phyloP scores from a whole-genome alignment of 2,797 vertebrate species.

The Gymnodraco acuticeps region DNA sequence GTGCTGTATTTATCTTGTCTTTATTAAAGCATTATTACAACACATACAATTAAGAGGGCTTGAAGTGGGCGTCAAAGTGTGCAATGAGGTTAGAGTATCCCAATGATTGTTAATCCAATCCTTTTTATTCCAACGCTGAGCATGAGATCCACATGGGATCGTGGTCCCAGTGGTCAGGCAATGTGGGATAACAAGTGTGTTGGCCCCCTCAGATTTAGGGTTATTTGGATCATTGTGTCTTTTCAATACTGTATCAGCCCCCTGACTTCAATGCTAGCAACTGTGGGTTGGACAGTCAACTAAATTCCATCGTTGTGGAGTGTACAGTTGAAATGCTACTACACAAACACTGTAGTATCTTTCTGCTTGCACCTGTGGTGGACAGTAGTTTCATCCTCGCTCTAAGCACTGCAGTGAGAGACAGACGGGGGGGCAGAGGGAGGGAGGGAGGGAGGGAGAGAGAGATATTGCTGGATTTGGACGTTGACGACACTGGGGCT shows the following conservation, averaged over 20 bases:
- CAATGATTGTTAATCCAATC: neutral
- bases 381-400: constrained; percentile 51
- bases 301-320: constrained; percentile 3
- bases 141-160: neutral
- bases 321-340: constrained; percentile 13
- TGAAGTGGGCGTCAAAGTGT: neutral
- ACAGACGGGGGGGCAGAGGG: constrained; percentile 7
- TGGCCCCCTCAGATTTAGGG: neutral
- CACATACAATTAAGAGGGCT: neutral
- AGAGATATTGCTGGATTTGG: constrained; percentile 57
- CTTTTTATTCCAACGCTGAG: neutral
- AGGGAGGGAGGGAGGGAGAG: neutral
- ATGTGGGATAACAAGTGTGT: neutral
- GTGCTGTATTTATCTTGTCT: neutral
- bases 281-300: neutral
- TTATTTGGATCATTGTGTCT: neutral
- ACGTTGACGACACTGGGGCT: constrained; percentile 43
- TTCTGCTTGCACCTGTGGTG: constrained; percentile 43
- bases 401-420: constrained; percentile 36
- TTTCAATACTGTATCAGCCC: neutral
- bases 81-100: neutral
- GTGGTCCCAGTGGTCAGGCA: neutral
- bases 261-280: neutral
- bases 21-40: neutral
- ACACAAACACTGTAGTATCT: constrained; percentile 35